phyloP scores from a whole-genome alignment of 2,797 vertebrate genomes.

The Sebastolobus alascanus region DNA sequence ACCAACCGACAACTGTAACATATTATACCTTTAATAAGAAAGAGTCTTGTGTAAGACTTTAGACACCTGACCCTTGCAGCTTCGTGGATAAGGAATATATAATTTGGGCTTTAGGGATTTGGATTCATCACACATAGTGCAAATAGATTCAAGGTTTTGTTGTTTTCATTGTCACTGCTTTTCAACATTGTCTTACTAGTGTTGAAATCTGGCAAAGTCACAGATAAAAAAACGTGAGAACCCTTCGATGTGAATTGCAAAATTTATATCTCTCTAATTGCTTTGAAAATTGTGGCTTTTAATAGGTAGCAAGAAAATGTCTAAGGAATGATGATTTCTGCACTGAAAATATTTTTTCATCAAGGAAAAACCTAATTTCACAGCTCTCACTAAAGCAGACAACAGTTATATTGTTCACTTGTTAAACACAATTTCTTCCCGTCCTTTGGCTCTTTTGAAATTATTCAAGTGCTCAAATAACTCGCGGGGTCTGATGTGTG shows the following conservation, averaged over 20 bases:
- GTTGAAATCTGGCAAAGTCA: neutral
- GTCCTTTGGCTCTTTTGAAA: constrained; percentile 19
- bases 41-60: neutral
- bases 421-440: constrained; percentile 9
- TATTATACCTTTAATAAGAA: neutral
- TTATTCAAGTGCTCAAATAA: constrained; percentile 33
- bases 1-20: too few relatives aligned
- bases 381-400: constrained; percentile 1
- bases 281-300: neutral
- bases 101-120: neutral
- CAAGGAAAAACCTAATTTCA: neutral
- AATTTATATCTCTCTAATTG: neutral
- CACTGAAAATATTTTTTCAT: neutral
- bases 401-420: constrained; percentile 7
- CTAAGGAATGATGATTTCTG: neutral
- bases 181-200: neutral
- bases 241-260: neutral
- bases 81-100: neutral
- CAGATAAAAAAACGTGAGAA: neutral
- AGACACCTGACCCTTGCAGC: neutral
- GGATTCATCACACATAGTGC: neutral
- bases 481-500: constrained; percentile 37
- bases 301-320: constrained; percentile 4
- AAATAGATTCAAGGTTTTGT: neutral
- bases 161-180: neutral